Percentiles rank a stretch among this genome's conserved stretches.
Evolutionary conservation across 2,888 invertebrate species (phyloP).

Genomic region (Prenolepis imparis): DNA sequence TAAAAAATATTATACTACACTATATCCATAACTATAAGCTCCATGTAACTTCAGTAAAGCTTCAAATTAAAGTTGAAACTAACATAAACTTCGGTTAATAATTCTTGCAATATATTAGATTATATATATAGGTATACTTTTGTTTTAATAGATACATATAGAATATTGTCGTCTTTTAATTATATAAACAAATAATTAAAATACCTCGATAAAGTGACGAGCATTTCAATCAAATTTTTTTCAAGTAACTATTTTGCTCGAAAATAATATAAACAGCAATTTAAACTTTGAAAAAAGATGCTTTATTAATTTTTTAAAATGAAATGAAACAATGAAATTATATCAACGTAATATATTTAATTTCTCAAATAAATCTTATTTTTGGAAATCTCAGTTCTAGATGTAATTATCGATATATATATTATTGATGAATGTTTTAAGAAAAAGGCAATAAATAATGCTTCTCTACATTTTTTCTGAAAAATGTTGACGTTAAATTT

Average conservation of each 20-base stretch:
- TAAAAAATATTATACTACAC: neutral
- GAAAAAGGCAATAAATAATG: neutral
- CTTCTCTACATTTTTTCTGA: neutral
- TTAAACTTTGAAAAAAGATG: neutral
- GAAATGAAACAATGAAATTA: neutral
- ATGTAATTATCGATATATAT: neutral
- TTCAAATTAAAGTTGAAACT: slow-evolving; percentile 33
- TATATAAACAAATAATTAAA: neutral
- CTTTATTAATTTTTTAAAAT: neutral
- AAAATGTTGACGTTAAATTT: slow-evolving; percentile 6
- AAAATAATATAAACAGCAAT: neutral
- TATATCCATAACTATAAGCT: neutral
- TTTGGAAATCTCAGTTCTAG: neutral
- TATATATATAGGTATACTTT: neutral
- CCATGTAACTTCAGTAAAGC: neutral
- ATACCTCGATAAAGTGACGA: neutral
- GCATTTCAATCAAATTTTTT: neutral
- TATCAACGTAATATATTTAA: neutral
- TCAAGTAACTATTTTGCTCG: neutral
- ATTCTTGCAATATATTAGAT: slow-evolving; percentile 5
- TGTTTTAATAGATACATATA: neutral
- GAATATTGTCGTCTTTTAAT: neutral
- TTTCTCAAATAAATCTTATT: neutral
- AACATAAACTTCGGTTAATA: slow-evolving; percentile 29
- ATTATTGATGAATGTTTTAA: neutral